phyloP scores from a whole-genome alignment of 2,888 invertebrate genomes.

The Mesorhabditis spiculigera region DNA sequence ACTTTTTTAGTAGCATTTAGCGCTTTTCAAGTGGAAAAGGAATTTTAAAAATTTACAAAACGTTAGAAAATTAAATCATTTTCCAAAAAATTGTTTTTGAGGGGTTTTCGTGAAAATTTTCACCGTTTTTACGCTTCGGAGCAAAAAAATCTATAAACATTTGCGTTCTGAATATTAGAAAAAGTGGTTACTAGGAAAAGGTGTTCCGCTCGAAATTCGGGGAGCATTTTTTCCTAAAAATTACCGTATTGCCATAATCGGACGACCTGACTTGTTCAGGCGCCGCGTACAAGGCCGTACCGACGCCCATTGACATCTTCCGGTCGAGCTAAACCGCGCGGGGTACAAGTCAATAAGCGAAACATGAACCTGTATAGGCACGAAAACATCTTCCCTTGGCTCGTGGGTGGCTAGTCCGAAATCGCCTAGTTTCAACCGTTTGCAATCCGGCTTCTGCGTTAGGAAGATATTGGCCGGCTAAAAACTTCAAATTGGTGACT shows the following conservation, averaged over 20 bases:
- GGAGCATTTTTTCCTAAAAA: not conserved
- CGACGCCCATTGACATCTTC: slow-evolving; percentile 5
- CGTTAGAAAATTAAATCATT: not conserved
- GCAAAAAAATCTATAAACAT: no score
- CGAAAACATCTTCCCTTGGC: not conserved
- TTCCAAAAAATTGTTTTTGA: not conserved
- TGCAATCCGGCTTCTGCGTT: not conserved
- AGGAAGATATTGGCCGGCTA: not conserved
- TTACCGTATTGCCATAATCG: not conserved
- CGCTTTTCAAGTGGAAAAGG: not conserved
- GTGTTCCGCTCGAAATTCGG: no score
- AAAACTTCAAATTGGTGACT: not conserved
- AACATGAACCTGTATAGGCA: not conserved
- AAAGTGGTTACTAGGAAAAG: no score
- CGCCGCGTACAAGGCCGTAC: slow-evolving; percentile 2
- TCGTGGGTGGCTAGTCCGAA: not conserved
- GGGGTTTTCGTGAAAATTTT: not conserved
- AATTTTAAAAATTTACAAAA: not conserved
- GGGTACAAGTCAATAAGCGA: not conserved
- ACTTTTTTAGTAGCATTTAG: no score
- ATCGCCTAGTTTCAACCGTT: slow-evolving; percentile 4
- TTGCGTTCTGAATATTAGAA: no score
- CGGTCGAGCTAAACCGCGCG: not conserved
- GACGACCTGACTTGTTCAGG: not conserved
- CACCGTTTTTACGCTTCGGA: not conserved